phyloP scores from a whole-genome alignment of 1,140 invertebrate genomes.

The Coenobita brevimanus region DNA sequence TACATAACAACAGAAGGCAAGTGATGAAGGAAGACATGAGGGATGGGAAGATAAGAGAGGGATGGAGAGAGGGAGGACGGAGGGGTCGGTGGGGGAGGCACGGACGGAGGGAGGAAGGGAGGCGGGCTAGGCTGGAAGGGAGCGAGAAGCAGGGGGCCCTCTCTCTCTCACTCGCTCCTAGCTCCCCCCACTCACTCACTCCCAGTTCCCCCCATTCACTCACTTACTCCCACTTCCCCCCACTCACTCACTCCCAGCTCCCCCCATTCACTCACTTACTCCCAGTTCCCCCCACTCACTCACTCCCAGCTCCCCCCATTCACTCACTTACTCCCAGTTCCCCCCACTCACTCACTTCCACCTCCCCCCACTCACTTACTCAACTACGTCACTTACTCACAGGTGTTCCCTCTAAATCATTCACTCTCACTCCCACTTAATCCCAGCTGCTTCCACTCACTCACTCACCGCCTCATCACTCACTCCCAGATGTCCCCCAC shows the following conservation, averaged over 20 bases:
- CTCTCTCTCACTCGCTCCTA: neutral
- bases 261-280: neutral
- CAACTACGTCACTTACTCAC: too few relatives aligned
- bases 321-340: neutral
- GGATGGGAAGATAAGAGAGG: neutral
- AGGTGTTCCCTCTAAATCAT: too few relatives aligned
- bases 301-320: neutral
- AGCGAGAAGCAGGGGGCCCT: too few relatives aligned
- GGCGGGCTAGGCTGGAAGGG: too few relatives aligned
- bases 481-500: too few relatives aligned
- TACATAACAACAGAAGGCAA: conserved; percentile 31
- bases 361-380: neutral
- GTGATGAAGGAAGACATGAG: conserved; percentile 13
- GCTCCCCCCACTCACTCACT: neutral
- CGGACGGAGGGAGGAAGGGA: too few relatives aligned
- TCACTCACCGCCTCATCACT: too few relatives aligned
- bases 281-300: neutral
- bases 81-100: too few relatives aligned
- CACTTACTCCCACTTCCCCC: too few relatives aligned
- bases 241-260: neutral
- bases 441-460: too few relatives aligned
- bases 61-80: too few relatives aligned
- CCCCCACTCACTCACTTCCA: neutral
- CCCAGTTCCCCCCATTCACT: neutral
- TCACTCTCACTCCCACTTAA: too few relatives aligned